Evolutionary conservation across 1,140 invertebrate species (phyloP), one percentile per base, ranked within the genome.

Genomic region (Drosophila kohkoa): DNA sequence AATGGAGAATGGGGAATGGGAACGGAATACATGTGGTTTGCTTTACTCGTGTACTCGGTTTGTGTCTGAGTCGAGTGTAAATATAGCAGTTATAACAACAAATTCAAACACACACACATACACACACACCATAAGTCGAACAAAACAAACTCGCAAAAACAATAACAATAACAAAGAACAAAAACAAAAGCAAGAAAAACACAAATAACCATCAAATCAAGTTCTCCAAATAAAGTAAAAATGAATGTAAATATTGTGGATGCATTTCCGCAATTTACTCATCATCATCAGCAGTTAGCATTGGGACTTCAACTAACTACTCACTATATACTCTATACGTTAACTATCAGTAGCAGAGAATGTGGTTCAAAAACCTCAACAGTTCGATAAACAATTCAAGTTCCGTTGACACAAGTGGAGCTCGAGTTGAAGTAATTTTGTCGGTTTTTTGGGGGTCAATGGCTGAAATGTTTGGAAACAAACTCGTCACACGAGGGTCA

Each of bases 311-410:
- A 32, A 43, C 48, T 65, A 70, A 52, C 20, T 25, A 25, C 20
- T 25, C 20, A 25, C 20, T 20, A 20, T 25, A 25, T 25, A 25
- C 20, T 25, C 20, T 25, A 25, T 25, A 25, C 20, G 20, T 25
- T 25, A 25, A 3, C 32, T 43, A 25, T 16, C 41, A 45, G 28
- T 57, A 51, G 32, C 46, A 10, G 28, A 35, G 35, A 38, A 45
- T 52, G 43, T 68, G 54, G 83, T 87, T 89, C 83, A 89, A 87
- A 83, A 88, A 83, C 80, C 83, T 81, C 85, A 80, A 57, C 51
- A 81, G 38, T 54, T 75, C 30, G 63, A 78, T 64, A 63, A 66
- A 60, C 82, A 88, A 80, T 87, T 87, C 71, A 80, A 88, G 82
- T 88, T 88, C 85, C 83, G 82, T 88, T 82, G 82, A 80, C 82